Evolutionary conservation across 2,113 vertebrate genomes (phyloP).

Genomic region (Gymnocephalus cernua): DNA sequence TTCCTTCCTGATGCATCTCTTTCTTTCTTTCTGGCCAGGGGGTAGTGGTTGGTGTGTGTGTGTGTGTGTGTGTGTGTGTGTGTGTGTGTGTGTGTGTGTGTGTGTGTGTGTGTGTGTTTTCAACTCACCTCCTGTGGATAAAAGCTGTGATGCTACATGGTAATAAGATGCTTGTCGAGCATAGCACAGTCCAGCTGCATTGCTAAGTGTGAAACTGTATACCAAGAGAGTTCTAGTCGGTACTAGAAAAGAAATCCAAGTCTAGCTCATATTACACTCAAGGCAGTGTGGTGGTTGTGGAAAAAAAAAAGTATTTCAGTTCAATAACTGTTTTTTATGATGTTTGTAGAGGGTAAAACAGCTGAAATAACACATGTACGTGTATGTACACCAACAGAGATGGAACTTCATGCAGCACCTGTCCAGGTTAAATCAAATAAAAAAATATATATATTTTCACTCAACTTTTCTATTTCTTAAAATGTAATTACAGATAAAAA

Average conservation of each 20-base stretch:
- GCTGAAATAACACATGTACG: constrained; percentile 8
- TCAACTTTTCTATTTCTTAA: not conserved
- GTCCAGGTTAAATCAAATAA: not conserved
- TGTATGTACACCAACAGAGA: not conserved
- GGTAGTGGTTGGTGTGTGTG: not conserved
- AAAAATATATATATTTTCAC: not conserved
- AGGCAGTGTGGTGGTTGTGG: constrained; percentile 16
- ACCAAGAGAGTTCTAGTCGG: constrained; percentile 14
- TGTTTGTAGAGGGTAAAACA: not conserved
- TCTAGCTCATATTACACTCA: constrained; percentile 38
- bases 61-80: too few relatives aligned
- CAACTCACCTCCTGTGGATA: constrained; percentile 31
- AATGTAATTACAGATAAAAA: not conserved
- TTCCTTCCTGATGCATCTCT: constrained; percentile 17
- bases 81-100: too few relatives aligned
- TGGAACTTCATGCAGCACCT: not conserved
- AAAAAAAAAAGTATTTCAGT: not conserved
- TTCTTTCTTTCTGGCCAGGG: too few relatives aligned
- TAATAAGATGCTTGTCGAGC: constrained; percentile 43
- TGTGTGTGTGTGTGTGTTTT: constrained; percentile 9
- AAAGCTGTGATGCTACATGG: constrained; percentile 29
- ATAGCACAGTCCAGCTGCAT: constrained; percentile 42
- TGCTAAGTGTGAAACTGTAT: constrained; percentile 41
- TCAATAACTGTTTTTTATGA: constrained; percentile 8
- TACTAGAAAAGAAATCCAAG: constrained; percentile 41